Base-by-base conservation (phyloP, 2,797 vertebrate species). In the Propithecus deckenii region DNA sequence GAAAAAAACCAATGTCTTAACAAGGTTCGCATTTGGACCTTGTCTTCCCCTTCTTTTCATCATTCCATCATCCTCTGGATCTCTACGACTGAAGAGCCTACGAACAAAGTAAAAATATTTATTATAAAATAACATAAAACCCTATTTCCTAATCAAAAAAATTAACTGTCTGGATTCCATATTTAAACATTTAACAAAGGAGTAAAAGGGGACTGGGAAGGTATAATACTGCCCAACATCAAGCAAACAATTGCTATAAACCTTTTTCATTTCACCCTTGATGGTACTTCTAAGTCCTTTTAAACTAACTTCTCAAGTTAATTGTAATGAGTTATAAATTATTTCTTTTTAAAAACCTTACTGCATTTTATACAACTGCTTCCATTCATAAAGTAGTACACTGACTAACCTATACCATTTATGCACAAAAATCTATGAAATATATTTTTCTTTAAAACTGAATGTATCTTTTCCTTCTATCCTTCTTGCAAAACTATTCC, bases 1-100 rank as follows among this genome's bases (percentile, higher is more conserved):
- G 99, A 99, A 99, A 98, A 99, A 99, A 95, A 99, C 99, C 96
- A 99, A 99, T 65, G 99, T 99, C 98, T 99, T 99, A 91, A 99
- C 99, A 98, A 99, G 99, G 97, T 99, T 99, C 96, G 99, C 99
- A 91, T 99, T 99, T 20, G 99, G 99, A 98, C 99, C 99, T 98
- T 99, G 99, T 98, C 99, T 99, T 97, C 99, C 99, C 98, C 99
- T 99, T 97, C 99, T 99, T 98, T 99, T 99, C 87, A 99, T 99
- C 93, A 99, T 99, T 90, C 99, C 99, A 98, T 99, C 99, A 71
- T 99, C 99, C 98, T 99, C 99, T 59, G 99, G 99, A 97, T 99
- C 99, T 97, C 99, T 99, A 96, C 99, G 99, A 97, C 99, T 99
- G 98, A 99, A 99, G 98, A 99, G 98, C 95, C 99, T 99, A 67